These are phyloP conservation scores for Cynodonichthys magdalenae DNA, from an alignment of 2,797 vertebrate genomes.

Conservation along the genomic window DNA sequence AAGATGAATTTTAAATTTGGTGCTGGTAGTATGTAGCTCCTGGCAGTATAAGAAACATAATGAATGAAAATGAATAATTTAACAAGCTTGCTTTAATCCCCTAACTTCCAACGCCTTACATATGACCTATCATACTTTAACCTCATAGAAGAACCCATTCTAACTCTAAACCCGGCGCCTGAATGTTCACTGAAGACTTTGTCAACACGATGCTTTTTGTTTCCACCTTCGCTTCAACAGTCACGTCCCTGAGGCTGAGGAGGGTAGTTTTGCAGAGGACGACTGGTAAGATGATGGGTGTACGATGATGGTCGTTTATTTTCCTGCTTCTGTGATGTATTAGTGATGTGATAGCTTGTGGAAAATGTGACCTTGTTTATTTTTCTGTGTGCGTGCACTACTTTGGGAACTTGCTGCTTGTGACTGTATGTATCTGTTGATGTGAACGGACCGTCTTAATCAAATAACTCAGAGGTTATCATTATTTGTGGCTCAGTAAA, in stretches of 20 bases:
- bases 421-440: conserved; percentile 51
- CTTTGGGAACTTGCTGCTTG: conserved; percentile 45
- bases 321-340: conserved; percentile 73
- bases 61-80: conserved; percentile 2
- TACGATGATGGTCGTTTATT: conserved; percentile 45
- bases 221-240: conserved; percentile 83
- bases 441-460: conserved; percentile 11
- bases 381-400: conserved; percentile 42
- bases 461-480: background rate
- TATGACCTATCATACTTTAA: conserved; percentile 16
- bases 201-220: conserved; percentile 72
- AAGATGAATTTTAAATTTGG: background rate
- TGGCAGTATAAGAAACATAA: background rate
- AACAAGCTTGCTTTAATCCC: background rate
- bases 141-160: conserved; percentile 38
- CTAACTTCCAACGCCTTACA: conserved; percentile 16
- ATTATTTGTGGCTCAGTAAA: background rate
- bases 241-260: conserved; percentile 93
- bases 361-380: conserved; percentile 59
- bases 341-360: conserved; percentile 75
- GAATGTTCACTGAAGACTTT: conserved; percentile 36
- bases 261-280: conserved; percentile 91
- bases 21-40: background rate
- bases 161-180: conserved; percentile 15
- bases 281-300: conserved; percentile 90